phyloP scores from a whole-genome alignment of 2,888 invertebrate species.

The Entomobrya multifasciata region DNA sequence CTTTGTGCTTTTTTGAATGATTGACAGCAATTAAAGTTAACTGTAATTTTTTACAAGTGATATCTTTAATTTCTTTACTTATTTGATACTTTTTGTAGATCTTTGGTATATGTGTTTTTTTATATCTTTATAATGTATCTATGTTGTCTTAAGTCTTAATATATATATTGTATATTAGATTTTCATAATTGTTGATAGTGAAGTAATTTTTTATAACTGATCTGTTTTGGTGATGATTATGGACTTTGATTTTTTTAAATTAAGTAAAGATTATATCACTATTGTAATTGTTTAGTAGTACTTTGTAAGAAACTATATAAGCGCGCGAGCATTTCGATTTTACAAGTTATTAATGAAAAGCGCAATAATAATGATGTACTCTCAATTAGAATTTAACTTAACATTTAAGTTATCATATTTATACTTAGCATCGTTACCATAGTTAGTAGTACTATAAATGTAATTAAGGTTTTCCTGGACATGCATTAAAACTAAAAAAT shows the following conservation, averaged over 20 bases:
- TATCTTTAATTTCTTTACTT: not conserved
- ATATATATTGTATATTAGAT: too few relatives aligned
- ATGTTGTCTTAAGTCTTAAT: not conserved
- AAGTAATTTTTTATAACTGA: too few relatives aligned
- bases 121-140: not conserved
- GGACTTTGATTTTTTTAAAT: not conserved
- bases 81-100: not conserved
- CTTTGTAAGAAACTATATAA: slow-evolving; percentile 55
- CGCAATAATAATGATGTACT: slow-evolving; percentile 28
- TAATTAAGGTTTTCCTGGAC: too few relatives aligned
- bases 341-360: slow-evolving; percentile 37
- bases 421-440: too few relatives aligned
- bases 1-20: too few relatives aligned
- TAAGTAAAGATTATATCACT: not conserved
- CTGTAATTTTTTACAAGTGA: not conserved
- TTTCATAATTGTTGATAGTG: too few relatives aligned
- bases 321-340: slow-evolving; percentile 54
- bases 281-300: not conserved
- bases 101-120: slow-evolving; percentile 15
- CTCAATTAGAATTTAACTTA: too few relatives aligned
- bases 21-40: too few relatives aligned
- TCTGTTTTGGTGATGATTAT: not conserved
- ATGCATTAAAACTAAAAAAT: not conserved
- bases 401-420: too few relatives aligned
- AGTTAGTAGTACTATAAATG: too few relatives aligned